Evolutionary conservation across 2,113 vertebrate genomes (phyloP).

Genomic region (Oreochromis niloticus): DNA sequence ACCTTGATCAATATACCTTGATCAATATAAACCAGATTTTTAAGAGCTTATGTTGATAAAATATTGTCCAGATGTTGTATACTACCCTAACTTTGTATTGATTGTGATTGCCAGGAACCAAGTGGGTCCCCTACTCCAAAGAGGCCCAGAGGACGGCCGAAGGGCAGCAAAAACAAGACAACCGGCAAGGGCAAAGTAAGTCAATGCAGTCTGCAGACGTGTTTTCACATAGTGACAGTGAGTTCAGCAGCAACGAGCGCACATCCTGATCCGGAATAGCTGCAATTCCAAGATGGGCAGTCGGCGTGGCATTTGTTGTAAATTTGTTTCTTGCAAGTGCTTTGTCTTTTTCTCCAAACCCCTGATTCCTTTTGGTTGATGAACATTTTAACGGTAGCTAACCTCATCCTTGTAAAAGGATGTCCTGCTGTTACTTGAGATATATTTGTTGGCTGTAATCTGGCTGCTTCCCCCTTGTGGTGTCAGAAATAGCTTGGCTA

Average conservation of each 20-base stretch:
- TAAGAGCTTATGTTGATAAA: background rate
- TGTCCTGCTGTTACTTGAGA: constrained; percentile 29
- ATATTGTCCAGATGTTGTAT: background rate
- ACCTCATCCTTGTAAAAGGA: constrained; percentile 28
- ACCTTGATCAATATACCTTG: background rate
- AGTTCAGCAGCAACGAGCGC: background rate
- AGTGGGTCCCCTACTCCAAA: constrained; percentile 90
- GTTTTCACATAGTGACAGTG: background rate
- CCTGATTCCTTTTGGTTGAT: background rate
- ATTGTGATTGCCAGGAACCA: constrained; percentile 74
- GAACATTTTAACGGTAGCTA: constrained; percentile 20
- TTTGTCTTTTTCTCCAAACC: background rate
- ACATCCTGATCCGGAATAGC: background rate
- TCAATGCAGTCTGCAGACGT: background rate
- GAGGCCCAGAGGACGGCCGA: constrained; percentile 90
- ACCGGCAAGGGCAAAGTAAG: constrained; percentile 83
- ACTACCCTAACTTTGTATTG: background rate
- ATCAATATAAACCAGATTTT: background rate
- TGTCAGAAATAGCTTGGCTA: constrained; percentile 44
- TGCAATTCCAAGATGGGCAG: background rate
- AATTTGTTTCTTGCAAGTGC: background rate
- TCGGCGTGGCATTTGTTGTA: background rate
- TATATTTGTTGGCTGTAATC: constrained; percentile 15
- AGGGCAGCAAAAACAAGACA: constrained; percentile 94
- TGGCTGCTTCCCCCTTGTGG: background rate